Evolutionary conservation across 2,113 vertebrate species (phyloP), one percentile per base, ranked within the genome.

Genomic region (Manacus vitellinus): DNA sequence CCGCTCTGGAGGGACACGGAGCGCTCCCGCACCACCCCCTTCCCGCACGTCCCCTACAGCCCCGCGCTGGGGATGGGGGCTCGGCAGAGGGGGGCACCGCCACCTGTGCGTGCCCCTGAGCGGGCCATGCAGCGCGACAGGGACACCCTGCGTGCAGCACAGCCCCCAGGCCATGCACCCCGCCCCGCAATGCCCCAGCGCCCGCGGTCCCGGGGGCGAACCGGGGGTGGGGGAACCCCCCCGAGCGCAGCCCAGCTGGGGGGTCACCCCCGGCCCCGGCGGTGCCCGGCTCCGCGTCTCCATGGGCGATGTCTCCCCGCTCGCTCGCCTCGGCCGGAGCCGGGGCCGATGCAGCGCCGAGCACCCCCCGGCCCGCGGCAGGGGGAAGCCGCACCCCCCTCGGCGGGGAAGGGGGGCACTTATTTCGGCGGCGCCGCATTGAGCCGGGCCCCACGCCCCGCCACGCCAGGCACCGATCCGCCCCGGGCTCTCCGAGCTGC

Each of bases 211-310:
- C 35, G 17, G 23, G 39, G 39, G 11, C 24, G 28, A 19, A 41
- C 8, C 18, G 58, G 31, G 31, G 35, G 46, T 7, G 7, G 25
- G 59, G 58, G 46, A 14, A 49, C 2, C 20, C 31, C 44, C 41
- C 52, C 14, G 52, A 55, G 52, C 52, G 27, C 30, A 22, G 55
- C 31, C 31, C 55, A 56, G 55, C 20, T 20, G 55, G 55, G 49
- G 46, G 31, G 95, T 97, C 98, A 95, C 58, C 96, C 93, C 47
- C 30, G 22, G 14, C 49, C 24, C 58, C 61, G 51, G 59, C 16
- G 49, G 25, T 25, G 44, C 61, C 52, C 43, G 37, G 44, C 89
- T 12, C 66, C 47, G 12, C 52, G 73, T 89, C 85, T 84, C 91
- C 85, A 79, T 84, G 79, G 79, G 67, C 73, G 85, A 84, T 78